Evolutionary conservation across 2,888 invertebrate genomes (phyloP).

Genomic region (Metallyticus violacea): DNA sequence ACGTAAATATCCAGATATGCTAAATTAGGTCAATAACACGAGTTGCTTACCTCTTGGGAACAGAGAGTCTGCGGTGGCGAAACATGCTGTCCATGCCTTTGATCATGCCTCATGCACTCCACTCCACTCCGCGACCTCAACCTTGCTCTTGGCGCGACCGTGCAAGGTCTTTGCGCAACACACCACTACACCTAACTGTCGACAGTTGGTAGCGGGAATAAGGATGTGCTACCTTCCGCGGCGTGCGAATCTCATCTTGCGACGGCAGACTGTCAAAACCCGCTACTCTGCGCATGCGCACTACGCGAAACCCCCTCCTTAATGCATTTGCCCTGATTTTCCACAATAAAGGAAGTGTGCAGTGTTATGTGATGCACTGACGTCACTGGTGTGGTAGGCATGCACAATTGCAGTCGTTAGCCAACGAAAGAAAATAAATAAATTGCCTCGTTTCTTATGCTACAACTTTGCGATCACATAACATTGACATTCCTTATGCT

Average conservation of each 20-base stretch:
- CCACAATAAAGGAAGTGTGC: not conserved
- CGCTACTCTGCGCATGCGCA: not conserved
- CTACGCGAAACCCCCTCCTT: not conserved
- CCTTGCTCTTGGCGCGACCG: slow-evolving; percentile 11
- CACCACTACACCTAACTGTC: not conserved
- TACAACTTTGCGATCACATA: no score
- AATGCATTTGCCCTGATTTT: slow-evolving; percentile 6
- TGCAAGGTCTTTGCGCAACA: not conserved
- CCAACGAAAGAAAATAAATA: no score
- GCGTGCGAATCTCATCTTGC: not conserved
- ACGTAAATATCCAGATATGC: no score
- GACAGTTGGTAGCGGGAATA: no score
- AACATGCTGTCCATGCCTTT: slow-evolving; percentile 41
- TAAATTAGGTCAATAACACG: no score
- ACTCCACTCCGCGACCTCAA: slow-evolving; percentile 14
- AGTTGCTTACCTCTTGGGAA: slow-evolving; percentile 45
- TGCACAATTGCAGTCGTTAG: no score
- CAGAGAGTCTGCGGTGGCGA: slow-evolving; percentile 44
- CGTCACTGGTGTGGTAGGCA: not conserved
- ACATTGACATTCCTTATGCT: no score
- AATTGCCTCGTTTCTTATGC: no score
- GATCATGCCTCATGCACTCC: not conserved
- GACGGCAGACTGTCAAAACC: not conserved
- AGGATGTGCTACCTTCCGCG: not conserved
- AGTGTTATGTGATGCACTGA: not conserved